A percentile compares a stretch with the other conserved stretches of the same genome.
Conservation (phyloP, 2,797 vertebrate species). For the Ciconia nigra region DNA sequence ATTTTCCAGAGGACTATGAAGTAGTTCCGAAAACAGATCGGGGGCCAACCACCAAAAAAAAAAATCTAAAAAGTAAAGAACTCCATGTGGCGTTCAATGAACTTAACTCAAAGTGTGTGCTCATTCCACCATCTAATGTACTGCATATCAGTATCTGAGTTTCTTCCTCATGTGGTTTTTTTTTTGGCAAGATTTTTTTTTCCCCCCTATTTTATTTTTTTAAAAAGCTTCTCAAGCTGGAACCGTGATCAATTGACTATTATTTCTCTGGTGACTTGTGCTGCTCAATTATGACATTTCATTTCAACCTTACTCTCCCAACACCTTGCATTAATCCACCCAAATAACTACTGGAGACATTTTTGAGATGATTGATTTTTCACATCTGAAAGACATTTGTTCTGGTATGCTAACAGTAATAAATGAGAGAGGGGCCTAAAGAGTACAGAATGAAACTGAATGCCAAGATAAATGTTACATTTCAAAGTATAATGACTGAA, state of each 20-base stretch:
- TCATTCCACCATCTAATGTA: background rate
- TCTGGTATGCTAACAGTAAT: slow-evolving; percentile 69
- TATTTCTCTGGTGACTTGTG: slow-evolving; percentile 16
- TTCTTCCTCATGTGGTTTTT: background rate
- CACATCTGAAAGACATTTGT: slow-evolving; percentile 74
- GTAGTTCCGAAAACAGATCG: background rate
- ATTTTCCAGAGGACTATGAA: background rate
- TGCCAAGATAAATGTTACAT: slow-evolving; percentile 72
- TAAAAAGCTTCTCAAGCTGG: background rate
- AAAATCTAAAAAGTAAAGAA: background rate
- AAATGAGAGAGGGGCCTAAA: slow-evolving; percentile 51
- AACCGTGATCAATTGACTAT: slow-evolving; percentile 32
- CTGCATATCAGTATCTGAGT: background rate
- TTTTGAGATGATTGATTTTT: slow-evolving; percentile 73
- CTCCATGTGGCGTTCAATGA: background rate
- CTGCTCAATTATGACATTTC: slow-evolving; percentile 68
- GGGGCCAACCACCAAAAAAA: background rate
- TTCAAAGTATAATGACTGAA: slow-evolving; percentile 67
- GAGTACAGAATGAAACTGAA: slow-evolving; percentile 45
- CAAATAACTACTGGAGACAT: slow-evolving; percentile 59
- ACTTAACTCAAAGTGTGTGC: background rate
- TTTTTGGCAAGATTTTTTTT: background rate
- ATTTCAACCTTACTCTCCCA: slow-evolving; percentile 53
- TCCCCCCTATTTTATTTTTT: background rate
- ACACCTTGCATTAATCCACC: slow-evolving; percentile 73